Base-by-base conservation (phyloP, 2,888 invertebrate genomes). In the Synanthedon andrenaeformis region DNA sequence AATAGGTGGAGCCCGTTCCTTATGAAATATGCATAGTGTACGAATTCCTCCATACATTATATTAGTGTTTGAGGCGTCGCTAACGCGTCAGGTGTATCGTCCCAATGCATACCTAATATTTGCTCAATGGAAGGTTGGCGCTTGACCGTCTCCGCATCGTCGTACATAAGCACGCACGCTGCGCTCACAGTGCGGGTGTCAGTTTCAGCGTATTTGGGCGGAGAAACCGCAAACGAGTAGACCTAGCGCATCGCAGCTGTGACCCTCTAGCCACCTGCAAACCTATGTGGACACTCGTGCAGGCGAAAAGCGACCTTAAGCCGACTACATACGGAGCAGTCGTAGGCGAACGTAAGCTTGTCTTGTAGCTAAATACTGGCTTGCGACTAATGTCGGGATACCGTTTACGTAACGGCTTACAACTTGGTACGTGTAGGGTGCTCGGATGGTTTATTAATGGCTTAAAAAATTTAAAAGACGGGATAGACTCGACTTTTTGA, bases 211-310 rank as follows among this genome's bases (percentile, higher is more conserved):
- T 75, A 75, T 79, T 79, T 76, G 69, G 69, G 71, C 63, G 66
- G 56, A 61, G 53, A 63, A 61, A 76, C 80, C 81, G 64, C 80
- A 78, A 79, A 76, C 69, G 70, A 67, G 71, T 72, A 68, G 70
- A 68, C 72, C 75, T 69, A 72, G 70, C 65, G 64, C 64, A 67
- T 69, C 69, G 57, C 81, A 80, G 78, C 75, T 80, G 80, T 61
- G 78, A 62, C 79, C 64, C 61, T 52, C 41, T 14, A 6, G 42
- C 14, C 19, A 4, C 51, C 55, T 19, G 35, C 35, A 35, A 35
- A 35, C 10, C 2, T 35, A 35, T 0, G 35, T 3, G 35, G 35
- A 35, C 35, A 35, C 35, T 3, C 10, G 35, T 35, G 10, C 3
- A 10, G 35, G 8, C 35, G 10, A 35, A 35, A 55, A 52, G 23